Evolutionary conservation across 2,797 vertebrate species (phyloP).

Genomic region (Sebastes itinus): DNA sequence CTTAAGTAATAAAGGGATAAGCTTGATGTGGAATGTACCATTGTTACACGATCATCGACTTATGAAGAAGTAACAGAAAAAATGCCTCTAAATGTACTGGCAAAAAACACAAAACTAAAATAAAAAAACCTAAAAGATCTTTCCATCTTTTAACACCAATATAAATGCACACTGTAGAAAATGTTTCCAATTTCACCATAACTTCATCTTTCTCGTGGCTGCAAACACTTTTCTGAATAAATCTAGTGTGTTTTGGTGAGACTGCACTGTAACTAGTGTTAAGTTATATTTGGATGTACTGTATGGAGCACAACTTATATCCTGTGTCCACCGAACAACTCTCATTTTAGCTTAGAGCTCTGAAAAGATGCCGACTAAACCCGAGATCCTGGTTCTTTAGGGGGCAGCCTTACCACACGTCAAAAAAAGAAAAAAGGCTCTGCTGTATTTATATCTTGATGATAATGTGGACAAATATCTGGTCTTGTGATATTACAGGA

Average conservation of each 20-base stretch:
- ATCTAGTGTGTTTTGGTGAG: neutral
- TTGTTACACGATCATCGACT: slow-evolving; percentile 47
- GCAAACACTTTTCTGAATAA: slow-evolving; percentile 5
- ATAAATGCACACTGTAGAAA: slow-evolving; percentile 34
- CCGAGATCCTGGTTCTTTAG: neutral
- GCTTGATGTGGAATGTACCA: slow-evolving; percentile 59
- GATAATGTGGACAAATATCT: neutral
- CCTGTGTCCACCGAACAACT: neutral
- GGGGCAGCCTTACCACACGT: neutral
- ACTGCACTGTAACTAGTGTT: neutral
- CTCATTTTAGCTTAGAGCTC: neutral
- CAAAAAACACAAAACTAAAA: slow-evolving; percentile 16
- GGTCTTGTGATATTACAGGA: neutral
- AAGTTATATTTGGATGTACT: neutral
- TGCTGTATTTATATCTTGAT: neutral
- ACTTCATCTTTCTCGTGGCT: slow-evolving; percentile 28
- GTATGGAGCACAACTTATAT: neutral
- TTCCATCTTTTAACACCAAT: slow-evolving; percentile 26
- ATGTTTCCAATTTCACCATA: slow-evolving; percentile 10
- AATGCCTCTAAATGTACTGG: slow-evolving; percentile 21
- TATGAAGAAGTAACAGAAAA: slow-evolving; percentile 24
- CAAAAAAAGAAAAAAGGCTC: neutral
- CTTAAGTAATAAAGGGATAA: slow-evolving; percentile 51
- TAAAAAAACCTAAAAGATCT: neutral
- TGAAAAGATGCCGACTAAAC: neutral